Conservation (phyloP, 2,113 vertebrate species). For the Amphilophus citrinellus region DNA sequence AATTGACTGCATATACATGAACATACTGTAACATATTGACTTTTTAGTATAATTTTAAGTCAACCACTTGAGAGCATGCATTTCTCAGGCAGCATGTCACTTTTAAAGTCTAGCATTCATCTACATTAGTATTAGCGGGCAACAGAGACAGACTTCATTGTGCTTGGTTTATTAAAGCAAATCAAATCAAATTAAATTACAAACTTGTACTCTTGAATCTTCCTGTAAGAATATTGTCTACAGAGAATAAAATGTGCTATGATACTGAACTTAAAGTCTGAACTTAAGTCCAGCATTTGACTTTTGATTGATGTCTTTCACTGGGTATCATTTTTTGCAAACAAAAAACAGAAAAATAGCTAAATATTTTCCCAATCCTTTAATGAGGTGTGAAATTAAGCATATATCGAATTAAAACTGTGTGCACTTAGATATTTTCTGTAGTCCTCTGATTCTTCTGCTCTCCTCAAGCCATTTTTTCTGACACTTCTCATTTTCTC, state of each 20-base stretch:
- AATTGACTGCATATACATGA: neutral
- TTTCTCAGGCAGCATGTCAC: neutral
- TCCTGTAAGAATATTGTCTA: neutral
- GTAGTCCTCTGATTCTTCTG: neutral
- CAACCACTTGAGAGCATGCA: neutral
- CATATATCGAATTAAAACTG: neutral
- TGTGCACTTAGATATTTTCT: neutral
- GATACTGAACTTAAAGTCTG: neutral
- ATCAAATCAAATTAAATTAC: neutral
- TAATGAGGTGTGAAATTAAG: neutral
- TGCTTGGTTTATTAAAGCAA: neutral
- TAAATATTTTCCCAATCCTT: neutral
- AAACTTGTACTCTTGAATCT: neutral
- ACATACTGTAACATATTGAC: neutral
- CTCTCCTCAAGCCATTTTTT: neutral
- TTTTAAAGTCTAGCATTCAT: neutral
- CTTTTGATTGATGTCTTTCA: neutral
- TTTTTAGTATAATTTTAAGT: neutral
- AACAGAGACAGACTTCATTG: neutral
- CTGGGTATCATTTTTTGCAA: neutral
- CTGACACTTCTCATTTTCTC: slow-evolving; percentile 7
- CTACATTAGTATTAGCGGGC: neutral
- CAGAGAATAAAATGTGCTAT: neutral
- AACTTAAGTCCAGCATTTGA: neutral
- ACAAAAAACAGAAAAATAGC: neutral